phyloP scores from a whole-genome alignment of 1,140 invertebrate species.

The Drosophila gunungcola region DNA sequence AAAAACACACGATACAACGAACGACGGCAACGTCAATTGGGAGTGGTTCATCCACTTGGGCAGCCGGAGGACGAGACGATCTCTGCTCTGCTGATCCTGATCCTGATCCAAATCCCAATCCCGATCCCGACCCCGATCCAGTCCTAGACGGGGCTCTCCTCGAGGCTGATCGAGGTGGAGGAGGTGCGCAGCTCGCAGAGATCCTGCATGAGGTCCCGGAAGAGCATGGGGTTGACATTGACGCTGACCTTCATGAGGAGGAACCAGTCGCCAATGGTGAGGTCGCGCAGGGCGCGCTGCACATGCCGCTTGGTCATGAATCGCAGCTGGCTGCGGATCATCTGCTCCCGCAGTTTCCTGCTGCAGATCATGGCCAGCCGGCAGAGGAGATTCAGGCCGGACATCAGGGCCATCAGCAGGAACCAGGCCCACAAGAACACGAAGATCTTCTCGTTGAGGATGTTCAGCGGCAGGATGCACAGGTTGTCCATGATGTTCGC shows the following conservation, averaged over 20 bases:
- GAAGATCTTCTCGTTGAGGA: constrained; percentile 93
- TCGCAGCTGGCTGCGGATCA: constrained; percentile 86
- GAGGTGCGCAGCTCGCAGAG: constrained; percentile 78
- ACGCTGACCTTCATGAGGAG: constrained; percentile 88
- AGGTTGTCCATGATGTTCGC: constrained; percentile 88
- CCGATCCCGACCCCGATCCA: neutral
- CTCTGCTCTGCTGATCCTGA: neutral
- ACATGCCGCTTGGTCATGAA: constrained; percentile 71
- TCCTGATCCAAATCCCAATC: neutral
- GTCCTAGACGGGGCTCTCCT: constrained; percentile 55
- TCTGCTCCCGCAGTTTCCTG: constrained; percentile 69
- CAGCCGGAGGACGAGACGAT: neutral
- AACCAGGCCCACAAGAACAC: constrained; percentile 94
- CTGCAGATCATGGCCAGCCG: constrained; percentile 69
- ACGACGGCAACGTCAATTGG: constrained; percentile 5
- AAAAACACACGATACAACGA: constrained; percentile 4
- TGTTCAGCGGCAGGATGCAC: constrained; percentile 91
- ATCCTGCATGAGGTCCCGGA: constrained; percentile 86
- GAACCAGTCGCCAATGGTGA: constrained; percentile 89
- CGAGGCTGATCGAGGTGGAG: constrained; percentile 50
- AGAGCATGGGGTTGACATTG: constrained; percentile 88
- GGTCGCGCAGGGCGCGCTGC: constrained; percentile 44
- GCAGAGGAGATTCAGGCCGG: constrained; percentile 88
- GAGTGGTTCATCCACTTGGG: neutral
- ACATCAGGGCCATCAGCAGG: constrained; percentile 88